These are phyloP conservation scores for Helogale parvula DNA, from an alignment of 2,113 vertebrate species.

Conservation along the genomic window DNA sequence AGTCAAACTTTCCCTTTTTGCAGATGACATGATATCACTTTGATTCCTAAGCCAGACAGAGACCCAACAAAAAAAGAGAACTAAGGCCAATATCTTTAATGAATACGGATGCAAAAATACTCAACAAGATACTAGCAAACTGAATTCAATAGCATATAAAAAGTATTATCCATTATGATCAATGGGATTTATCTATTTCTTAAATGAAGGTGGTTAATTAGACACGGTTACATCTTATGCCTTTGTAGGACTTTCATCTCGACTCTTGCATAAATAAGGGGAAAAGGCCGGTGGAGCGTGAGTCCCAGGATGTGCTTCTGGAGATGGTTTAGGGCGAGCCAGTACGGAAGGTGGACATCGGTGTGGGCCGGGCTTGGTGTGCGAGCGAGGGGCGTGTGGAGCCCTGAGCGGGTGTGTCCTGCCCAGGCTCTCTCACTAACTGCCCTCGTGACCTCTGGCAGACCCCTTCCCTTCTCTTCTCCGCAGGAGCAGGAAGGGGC, in stretches of 20 bases:
- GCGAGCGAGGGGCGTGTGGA: no score
- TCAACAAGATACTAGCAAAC: no score
- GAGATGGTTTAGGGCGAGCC: background rate
- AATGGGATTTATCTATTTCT: background rate
- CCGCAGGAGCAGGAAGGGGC: background rate
- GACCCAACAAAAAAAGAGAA: no score
- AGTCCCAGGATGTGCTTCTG: background rate
- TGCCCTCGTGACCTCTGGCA: background rate
- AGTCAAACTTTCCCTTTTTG: no score
- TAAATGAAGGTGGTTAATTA: constrained; percentile 31
- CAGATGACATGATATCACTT: no score
- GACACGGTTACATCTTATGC: background rate
- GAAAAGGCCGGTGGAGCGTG: background rate
- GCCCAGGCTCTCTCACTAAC: background rate
- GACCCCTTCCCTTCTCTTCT: background rate
- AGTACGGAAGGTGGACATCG: background rate
- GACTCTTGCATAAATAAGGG: background rate
- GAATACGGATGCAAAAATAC: no score
- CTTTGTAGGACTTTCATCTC: constrained; percentile 7
- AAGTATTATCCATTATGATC: no score
- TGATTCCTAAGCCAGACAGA: no score
- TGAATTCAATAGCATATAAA: no score
- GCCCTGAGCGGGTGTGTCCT: accelerated
- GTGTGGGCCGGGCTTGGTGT: background rate
- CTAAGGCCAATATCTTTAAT: no score